Percentiles rank a stretch among this genome's conserved stretches.
phyloP scores from a whole-genome alignment of 2,888 invertebrate species.

The Anoncus sp. region DNA sequence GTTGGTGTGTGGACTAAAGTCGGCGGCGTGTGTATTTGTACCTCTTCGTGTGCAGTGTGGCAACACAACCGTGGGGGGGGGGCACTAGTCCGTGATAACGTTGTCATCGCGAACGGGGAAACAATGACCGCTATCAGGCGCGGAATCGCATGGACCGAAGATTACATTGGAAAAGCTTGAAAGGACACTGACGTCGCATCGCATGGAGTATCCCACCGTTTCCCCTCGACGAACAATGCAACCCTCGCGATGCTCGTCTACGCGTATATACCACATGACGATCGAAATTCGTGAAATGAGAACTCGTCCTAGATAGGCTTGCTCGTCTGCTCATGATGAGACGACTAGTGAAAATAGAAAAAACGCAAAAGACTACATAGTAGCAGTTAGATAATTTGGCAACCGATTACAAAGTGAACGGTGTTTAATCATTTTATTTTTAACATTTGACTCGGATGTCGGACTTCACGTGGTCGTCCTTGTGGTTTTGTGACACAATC shows the following conservation, averaged over 20 bases:
- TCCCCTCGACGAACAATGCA: conserved; percentile 52
- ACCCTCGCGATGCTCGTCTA: conserved; percentile 9
- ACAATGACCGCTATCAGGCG: conserved; percentile 65
- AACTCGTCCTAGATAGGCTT: conserved; percentile 54
- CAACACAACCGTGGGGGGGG: conserved; percentile 17
- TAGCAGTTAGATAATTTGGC: conserved; percentile 8
- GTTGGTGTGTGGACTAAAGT: conserved; percentile 14
- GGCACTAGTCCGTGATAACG: conserved; percentile 57
- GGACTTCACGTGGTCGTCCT: background rate
- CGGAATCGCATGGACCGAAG: conserved; percentile 58
- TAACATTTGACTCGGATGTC: background rate
- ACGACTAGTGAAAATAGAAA: background rate
- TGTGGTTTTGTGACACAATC: conserved; percentile 1
- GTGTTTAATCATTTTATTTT: background rate
- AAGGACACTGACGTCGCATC: conserved; percentile 48
- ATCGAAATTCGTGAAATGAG: conserved; percentile 63
- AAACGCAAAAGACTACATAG: conserved; percentile 9
- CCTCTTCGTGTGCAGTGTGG: conserved; percentile 23
- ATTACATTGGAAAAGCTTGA: conserved; percentile 65
- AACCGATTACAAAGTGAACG: background rate
- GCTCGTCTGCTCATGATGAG: conserved; percentile 38
- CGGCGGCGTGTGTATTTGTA: conserved; percentile 14
- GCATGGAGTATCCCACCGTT: conserved; percentile 31
- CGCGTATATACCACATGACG: conserved; percentile 26
- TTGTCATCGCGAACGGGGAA: conserved; percentile 63